A percentile compares a stretch with the other conserved stretches of the same genome.
These are phyloP conservation scores for Esox masquinongy DNA, from an alignment of 2,797 vertebrate genomes.

Conservation along the genomic window DNA sequence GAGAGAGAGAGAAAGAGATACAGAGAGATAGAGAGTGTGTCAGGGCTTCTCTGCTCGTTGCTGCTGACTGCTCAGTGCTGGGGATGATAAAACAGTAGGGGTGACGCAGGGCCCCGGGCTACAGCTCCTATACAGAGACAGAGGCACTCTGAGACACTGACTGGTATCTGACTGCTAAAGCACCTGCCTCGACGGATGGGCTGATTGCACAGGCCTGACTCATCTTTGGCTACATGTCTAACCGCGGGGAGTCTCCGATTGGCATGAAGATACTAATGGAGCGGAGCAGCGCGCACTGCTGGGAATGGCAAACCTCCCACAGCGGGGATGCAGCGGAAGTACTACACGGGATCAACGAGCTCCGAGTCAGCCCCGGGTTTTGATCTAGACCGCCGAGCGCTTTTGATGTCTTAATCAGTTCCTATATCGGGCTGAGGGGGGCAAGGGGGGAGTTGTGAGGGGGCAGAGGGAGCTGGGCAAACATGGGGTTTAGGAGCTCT, in stretches of 20 bases:
- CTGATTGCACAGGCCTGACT: constrained; percentile 77
- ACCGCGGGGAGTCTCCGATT: constrained; percentile 74
- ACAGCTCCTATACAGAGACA: constrained; percentile 64
- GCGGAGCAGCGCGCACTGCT: constrained; percentile 69
- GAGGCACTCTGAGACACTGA: constrained; percentile 71
- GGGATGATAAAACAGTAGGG: constrained; percentile 72
- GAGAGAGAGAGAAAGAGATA: constrained; percentile 39
- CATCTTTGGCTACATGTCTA: constrained; percentile 76
- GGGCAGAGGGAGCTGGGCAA: background rate
- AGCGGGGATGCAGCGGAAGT: constrained; percentile 60
- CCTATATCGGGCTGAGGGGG: background rate
- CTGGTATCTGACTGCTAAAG: constrained; percentile 58
- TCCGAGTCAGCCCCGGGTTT: constrained; percentile 62
- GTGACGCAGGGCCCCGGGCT: constrained; percentile 63
- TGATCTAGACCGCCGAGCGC: constrained; percentile 9
- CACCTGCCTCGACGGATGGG: constrained; percentile 69
- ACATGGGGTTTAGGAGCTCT: constrained; percentile 34
- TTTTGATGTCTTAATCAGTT: constrained; percentile 20
- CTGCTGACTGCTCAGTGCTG: constrained; percentile 59
- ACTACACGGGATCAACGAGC: constrained; percentile 66
- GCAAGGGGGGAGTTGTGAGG: background rate
- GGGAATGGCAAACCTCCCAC: constrained; percentile 77
- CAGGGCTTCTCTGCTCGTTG: constrained; percentile 47
- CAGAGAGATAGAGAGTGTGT: constrained; percentile 53
- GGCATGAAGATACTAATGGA: constrained; percentile 29